These are phyloP conservation scores for Suricata suricatta DNA, from an alignment of 2,113 vertebrate genomes.

Conservation along the genomic window DNA sequence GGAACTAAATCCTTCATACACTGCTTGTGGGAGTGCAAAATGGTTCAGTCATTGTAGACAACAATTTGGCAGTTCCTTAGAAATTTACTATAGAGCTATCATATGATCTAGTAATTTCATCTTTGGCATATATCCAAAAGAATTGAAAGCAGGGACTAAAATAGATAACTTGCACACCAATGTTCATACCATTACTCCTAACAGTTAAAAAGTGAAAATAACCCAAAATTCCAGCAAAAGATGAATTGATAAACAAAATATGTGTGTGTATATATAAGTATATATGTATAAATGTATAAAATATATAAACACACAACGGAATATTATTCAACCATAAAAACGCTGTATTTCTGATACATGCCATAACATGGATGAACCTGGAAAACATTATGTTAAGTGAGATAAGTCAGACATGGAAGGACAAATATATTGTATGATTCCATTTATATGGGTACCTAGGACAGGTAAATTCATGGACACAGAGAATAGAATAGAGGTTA, in stretches of 20 bases:
- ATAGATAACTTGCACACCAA: background rate
- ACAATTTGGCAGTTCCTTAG: background rate
- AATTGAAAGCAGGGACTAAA: background rate
- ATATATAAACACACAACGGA: background rate
- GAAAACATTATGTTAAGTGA: background rate
- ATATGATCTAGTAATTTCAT: background rate
- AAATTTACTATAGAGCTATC: background rate
- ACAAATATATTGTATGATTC: background rate
- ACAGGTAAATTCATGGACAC: background rate
- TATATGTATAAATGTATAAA: no score
- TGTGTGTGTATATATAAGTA: background rate
- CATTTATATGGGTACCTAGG: background rate
- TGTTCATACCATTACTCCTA: background rate
- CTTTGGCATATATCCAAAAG: background rate
- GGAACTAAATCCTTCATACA: background rate
- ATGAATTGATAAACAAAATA: background rate
- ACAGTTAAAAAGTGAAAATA: background rate
- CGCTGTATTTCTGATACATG: background rate
- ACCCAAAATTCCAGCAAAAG: background rate
- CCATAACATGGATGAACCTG: background rate
- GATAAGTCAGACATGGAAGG: background rate
- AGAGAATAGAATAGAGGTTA: no score
- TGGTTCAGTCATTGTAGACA: background rate
- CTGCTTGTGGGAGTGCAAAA: no score
- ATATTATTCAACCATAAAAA: background rate